A percentile compares a stretch with the other conserved stretches of the same genome.
These are phyloP conservation scores for Nycticorax nycticorax DNA, from an alignment of 2,113 vertebrate genomes.

Conservation along the genomic window DNA sequence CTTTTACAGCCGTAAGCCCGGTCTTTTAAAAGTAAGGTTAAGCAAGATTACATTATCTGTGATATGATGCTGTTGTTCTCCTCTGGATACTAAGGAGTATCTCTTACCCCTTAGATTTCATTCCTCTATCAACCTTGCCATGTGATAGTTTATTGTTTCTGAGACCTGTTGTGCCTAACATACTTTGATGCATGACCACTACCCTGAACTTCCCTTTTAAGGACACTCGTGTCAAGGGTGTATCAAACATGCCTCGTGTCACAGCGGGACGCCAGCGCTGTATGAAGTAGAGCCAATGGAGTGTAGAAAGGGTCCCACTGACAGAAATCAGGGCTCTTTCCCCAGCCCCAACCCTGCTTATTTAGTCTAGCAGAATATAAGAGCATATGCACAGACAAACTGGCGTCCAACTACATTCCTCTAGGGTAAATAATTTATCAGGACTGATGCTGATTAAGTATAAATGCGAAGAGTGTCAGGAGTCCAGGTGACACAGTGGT, in stretches of 20 bases:
- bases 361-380: slow-evolving; percentile 64
- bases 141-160: slow-evolving; percentile 7
- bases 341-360: neutral
- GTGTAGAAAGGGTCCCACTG: neutral
- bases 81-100: neutral
- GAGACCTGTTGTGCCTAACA: slow-evolving; percentile 31
- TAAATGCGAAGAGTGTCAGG: slow-evolving; percentile 46
- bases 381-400: slow-evolving; percentile 40
- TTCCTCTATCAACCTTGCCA: neutral
- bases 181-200: neutral
- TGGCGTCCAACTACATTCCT: slow-evolving; percentile 44
- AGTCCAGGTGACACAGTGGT: slow-evolving; percentile 37
- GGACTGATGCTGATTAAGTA: slow-evolving; percentile 62
- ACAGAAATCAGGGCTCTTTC: neutral
- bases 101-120: neutral
- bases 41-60: neutral
- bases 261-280: neutral
- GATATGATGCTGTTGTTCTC: neutral
- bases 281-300: neutral
- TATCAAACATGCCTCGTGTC: neutral
- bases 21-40: slow-evolving; percentile 12
- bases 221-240: neutral
- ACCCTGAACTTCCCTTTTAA: neutral
- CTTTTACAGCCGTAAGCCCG: neutral
- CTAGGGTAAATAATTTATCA: slow-evolving; percentile 64